Conservation (phyloP, 2,888 invertebrate species). For the Halictus ligatus region DNA sequence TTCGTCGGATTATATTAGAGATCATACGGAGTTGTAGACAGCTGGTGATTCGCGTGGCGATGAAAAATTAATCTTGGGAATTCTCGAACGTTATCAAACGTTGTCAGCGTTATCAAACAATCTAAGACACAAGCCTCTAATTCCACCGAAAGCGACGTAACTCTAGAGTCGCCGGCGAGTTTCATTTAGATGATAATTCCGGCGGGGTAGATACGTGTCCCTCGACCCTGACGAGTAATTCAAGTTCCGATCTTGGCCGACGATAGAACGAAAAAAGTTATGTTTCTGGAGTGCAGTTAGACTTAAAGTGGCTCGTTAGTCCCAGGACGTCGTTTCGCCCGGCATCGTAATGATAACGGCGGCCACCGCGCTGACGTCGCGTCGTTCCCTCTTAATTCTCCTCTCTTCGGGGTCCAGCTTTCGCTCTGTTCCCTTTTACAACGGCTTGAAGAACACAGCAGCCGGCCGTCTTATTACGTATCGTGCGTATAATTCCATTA, state of each 20-base stretch:
- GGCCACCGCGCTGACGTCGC: conserved; percentile 42
- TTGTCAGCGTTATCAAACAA: neutral
- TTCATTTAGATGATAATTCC: conserved; percentile 33
- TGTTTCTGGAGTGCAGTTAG: conserved; percentile 57
- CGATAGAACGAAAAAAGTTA: conserved; percentile 54
- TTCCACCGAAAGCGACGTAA: neutral
- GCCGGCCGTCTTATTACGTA: conserved; percentile 14
- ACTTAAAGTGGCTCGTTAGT: conserved; percentile 65
- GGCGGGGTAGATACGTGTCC: conserved; percentile 13
- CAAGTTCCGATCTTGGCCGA: conserved; percentile 41
- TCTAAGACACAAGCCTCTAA: neutral
- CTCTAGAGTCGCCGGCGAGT: conserved; percentile 1
- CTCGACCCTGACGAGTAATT: conserved; percentile 42
- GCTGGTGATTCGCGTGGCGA: neutral
- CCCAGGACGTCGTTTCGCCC: conserved; percentile 48
- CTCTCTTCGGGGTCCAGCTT: conserved; percentile 41
- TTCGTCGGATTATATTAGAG: too few species aligned
- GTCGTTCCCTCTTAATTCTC: conserved; percentile 54
- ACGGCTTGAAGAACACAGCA: neutral
- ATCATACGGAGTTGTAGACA: too few species aligned
- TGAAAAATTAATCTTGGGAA: neutral
- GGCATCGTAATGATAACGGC: conserved; percentile 55
- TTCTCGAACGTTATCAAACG: neutral
- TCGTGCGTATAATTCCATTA: conserved; percentile 43
- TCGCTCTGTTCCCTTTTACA: conserved; percentile 7